phyloP scores from a whole-genome alignment of 1,140 invertebrate species.

The Reticulitermes speratus region DNA sequence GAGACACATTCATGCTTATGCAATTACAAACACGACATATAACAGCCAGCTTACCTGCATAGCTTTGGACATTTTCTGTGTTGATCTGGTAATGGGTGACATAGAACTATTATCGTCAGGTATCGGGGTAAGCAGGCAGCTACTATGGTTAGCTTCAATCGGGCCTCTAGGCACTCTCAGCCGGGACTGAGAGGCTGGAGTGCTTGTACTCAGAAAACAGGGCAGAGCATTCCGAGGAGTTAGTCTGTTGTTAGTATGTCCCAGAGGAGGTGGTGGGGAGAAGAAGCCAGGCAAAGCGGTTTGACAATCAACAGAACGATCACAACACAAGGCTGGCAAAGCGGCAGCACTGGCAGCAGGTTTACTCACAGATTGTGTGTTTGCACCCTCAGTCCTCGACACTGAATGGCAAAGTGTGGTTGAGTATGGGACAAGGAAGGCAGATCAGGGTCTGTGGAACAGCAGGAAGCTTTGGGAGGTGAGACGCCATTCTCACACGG shows the following conservation, averaged over 20 bases:
- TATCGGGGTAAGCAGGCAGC: conserved; percentile 52
- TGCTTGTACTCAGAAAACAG: conserved; percentile 27
- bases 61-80: conserved; percentile 78
- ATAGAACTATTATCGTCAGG: conserved; percentile 67
- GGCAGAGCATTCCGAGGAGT: conserved; percentile 27
- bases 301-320: background rate
- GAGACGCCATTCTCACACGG: background rate
- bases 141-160: conserved; percentile 27
- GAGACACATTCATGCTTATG: too few species aligned
- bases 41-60: conserved; percentile 68
- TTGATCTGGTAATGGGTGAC: conserved; percentile 83
- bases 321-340: too few species aligned
- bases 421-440: background rate
- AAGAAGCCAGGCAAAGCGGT: conserved; percentile 7
- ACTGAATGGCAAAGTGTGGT: background rate
- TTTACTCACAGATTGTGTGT: conserved; percentile 1
- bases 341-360: background rate
- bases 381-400: background rate
- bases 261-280: background rate
- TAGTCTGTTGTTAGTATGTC: conserved; percentile 23
- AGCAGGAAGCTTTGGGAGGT: conserved; percentile 15
- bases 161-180: conserved; percentile 11
- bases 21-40: too few species aligned
- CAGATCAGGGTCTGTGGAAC: background rate
- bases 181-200: conserved; percentile 27